These are phyloP conservation scores for Exaiptasia diaphana DNA, from an alignment of 64 coral and sea anemone species.

Conservation along the genomic window DNA sequence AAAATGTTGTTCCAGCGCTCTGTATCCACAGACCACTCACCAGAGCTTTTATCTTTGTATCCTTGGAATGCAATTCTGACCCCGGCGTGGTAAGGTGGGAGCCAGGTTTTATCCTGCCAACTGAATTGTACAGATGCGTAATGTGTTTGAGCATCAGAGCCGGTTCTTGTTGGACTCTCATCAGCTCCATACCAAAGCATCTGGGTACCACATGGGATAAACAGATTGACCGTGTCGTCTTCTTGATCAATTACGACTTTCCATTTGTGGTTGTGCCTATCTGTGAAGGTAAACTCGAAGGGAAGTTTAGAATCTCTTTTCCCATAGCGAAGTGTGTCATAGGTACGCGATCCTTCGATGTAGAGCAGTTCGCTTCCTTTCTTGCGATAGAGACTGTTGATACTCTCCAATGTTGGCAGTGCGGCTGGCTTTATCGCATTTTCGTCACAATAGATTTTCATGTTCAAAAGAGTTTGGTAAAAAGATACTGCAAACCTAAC, in stretches of 20 bases:
- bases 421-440: background rate
- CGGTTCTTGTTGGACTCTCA: slow-evolving; percentile 42
- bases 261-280: slow-evolving; percentile 38
- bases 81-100: slow-evolving; percentile 20
- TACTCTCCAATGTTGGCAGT: background rate
- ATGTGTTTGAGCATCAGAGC: slow-evolving; percentile 43
- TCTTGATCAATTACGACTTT: slow-evolving; percentile 20
- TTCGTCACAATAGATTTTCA: slow-evolving; percentile 13
- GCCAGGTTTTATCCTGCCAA: background rate
- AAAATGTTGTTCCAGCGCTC: slow-evolving; percentile 43
- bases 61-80: slow-evolving; percentile 28
- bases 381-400: slow-evolving; percentile 24
- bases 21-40: slow-evolving; percentile 29
- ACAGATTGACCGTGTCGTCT: slow-evolving; percentile 35
- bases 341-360: slow-evolving; percentile 31
- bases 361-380: slow-evolving; percentile 28
- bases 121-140: slow-evolving; percentile 33
- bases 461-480: background rate
- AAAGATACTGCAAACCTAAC: background rate
- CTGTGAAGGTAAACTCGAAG: slow-evolving; percentile 40
- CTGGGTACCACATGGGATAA: slow-evolving; percentile 36
- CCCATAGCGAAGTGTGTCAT: slow-evolving; percentile 37
- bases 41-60: slow-evolving; percentile 31
- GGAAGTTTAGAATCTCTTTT: slow-evolving; percentile 20
- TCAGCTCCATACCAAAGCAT: slow-evolving; percentile 47